Evolutionary conservation across 2,113 vertebrate genomes (phyloP).

Genomic region (Serinus canaria): DNA sequence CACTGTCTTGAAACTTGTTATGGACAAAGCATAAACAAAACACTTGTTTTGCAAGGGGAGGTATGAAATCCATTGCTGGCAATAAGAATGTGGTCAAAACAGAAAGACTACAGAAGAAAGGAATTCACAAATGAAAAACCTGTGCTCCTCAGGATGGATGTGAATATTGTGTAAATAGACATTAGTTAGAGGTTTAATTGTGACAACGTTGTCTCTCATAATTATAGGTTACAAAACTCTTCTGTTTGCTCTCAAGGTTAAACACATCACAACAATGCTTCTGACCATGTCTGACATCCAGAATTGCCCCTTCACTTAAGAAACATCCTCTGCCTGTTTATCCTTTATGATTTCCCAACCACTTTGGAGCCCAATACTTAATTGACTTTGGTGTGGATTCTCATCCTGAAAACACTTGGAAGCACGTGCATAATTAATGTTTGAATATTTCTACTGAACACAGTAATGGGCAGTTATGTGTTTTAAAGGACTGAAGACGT

Average conservation of each 20-base stretch:
- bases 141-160: not conserved
- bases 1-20: not conserved
- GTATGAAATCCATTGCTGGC: not conserved
- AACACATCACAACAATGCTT: conserved; percentile 23
- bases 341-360: conserved; percentile 42
- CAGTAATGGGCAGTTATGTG: not conserved
- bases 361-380: conserved; percentile 8
- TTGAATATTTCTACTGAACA: conserved; percentile 10
- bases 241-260: conserved; percentile 7
- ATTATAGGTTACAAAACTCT: conserved; percentile 26
- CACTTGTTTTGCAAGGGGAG: conserved; percentile 22
- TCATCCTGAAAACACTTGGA: conserved; percentile 25
- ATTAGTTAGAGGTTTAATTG: conserved; percentile 49
- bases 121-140: conserved; percentile 58
- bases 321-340: conserved; percentile 48
- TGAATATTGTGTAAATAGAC: conserved; percentile 46
- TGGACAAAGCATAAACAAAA: not conserved
- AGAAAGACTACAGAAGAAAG: conserved; percentile 49
- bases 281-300: conserved; percentile 26
- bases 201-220: conserved; percentile 39
- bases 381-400: conserved; percentile 27
- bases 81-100: conserved; percentile 45
- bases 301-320: conserved; percentile 50
- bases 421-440: conserved; percentile 34
- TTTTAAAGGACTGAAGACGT: not conserved